phyloP scores from a whole-genome alignment of 2,888 invertebrate genomes.

The Macropis europaea region DNA sequence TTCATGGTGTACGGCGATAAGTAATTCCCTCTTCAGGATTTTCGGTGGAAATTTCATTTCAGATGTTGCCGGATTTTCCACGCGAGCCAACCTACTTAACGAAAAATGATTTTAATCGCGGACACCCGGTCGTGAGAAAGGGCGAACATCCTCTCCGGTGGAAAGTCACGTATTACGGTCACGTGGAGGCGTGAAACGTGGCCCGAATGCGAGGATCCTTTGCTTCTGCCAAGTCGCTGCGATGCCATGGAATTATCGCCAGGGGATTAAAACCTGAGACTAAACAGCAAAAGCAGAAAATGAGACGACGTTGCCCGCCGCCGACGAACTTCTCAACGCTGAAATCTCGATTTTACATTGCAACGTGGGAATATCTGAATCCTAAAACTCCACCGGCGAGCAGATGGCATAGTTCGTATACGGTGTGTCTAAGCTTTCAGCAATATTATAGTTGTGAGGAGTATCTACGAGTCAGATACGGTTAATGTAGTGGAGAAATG shows the following conservation, averaged over 20 bases:
- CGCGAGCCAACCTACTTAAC: slow-evolving; percentile 10
- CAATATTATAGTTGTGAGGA: too few species aligned
- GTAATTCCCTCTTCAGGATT: neutral
- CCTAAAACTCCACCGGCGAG: too few species aligned
- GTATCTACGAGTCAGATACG: too few species aligned
- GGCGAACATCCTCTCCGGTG: neutral
- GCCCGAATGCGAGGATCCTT: slow-evolving; percentile 36
- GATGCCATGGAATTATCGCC: slow-evolving; percentile 15
- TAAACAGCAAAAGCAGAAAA: neutral
- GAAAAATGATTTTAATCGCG: slow-evolving; percentile 60
- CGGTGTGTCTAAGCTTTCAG: too few species aligned
- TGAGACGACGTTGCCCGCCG: neutral
- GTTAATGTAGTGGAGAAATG: too few species aligned
- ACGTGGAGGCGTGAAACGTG: slow-evolving; percentile 56
- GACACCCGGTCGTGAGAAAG: neutral
- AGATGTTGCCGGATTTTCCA: slow-evolving; percentile 17
- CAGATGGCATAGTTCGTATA: too few species aligned
- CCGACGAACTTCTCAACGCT: neutral
- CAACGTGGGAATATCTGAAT: too few species aligned
- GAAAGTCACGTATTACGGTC: slow-evolving; percentile 45
- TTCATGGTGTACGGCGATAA: neutral
- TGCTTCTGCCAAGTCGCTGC: slow-evolving; percentile 11
- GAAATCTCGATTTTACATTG: too few species aligned
- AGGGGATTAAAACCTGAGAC: slow-evolving; percentile 27
- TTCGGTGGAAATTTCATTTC: slow-evolving; percentile 26